Conservation (phyloP, 2,113 vertebrate species). For the Leptosomus discolor region DNA sequence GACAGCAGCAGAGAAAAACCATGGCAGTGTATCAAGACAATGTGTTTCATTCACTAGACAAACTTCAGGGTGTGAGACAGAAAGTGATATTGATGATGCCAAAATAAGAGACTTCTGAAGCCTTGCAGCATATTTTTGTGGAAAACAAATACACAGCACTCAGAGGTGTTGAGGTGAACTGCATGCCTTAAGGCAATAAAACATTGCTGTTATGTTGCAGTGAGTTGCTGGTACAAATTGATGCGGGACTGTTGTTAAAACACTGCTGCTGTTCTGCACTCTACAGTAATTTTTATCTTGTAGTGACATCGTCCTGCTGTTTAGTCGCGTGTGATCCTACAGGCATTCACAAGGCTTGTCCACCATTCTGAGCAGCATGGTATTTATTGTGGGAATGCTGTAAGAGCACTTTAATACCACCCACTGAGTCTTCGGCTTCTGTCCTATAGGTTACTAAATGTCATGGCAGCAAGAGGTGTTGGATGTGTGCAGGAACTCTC, state of each 20-base stretch:
- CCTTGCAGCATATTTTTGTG: not conserved
- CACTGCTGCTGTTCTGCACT: not conserved
- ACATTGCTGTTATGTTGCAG: not conserved
- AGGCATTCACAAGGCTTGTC: rapidly evolving
- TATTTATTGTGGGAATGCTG: not conserved
- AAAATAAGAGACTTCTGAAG: not conserved
- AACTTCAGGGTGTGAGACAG: not conserved
- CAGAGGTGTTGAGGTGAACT: not conserved
- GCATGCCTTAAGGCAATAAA: not conserved
- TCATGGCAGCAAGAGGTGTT: not conserved
- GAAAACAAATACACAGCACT: not conserved
- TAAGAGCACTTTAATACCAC: not conserved
- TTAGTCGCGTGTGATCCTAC: not conserved
- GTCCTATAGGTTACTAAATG: not conserved
- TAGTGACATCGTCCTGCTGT: not conserved
- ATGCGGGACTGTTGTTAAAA: not conserved
- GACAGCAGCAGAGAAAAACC: not conserved
- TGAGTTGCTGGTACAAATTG: not conserved
- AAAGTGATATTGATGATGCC: conserved; percentile 20
- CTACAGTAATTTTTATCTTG: not conserved
- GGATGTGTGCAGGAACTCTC: not conserved
- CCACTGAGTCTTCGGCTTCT: not conserved
- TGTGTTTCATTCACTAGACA: not conserved
- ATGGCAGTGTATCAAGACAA: not conserved
- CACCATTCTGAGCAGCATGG: not conserved